These are phyloP conservation scores for Lamellibrachia luymesi DNA, from an alignment of 1,140 invertebrate genomes.

Conservation along the genomic window DNA sequence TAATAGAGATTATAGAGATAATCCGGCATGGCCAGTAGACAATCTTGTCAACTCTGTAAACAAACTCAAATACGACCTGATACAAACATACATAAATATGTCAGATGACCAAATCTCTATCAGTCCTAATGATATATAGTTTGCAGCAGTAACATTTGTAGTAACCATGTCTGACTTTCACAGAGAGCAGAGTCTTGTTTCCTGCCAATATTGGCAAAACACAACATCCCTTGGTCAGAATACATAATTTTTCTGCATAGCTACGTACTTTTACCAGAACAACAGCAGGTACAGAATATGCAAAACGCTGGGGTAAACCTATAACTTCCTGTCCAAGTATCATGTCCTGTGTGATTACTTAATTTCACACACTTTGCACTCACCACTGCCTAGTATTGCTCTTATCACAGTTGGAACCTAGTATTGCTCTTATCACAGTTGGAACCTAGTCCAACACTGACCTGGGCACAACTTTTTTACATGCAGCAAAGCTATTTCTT, in stretches of 20 bases:
- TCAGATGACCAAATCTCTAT: not conserved
- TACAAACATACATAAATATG: not conserved
- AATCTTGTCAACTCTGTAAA: not conserved
- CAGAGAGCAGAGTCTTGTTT: not conserved
- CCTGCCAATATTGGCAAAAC: not conserved
- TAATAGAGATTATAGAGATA: not conserved
- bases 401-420: not conserved
- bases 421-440: not conserved
- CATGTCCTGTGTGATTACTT: not conserved
- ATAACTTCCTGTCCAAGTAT: not conserved
- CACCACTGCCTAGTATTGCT: not conserved
- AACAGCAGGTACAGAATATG: not conserved
- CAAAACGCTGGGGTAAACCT: not conserved
- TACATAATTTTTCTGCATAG: too few species aligned
- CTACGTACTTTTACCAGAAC: not conserved
- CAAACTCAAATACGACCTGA: not conserved
- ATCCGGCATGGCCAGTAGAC: not conserved
- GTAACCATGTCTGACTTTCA: not conserved
- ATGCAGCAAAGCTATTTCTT: not conserved
- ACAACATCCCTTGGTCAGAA: not conserved
- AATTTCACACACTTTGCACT: not conserved
- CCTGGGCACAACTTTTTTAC: not conserved
- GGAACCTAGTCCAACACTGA: not conserved
- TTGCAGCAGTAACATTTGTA: not conserved
- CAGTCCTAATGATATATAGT: not conserved